Evolutionary conservation across 2,888 invertebrate species (phyloP).

Genomic region (Tetragonula carbonaria): DNA sequence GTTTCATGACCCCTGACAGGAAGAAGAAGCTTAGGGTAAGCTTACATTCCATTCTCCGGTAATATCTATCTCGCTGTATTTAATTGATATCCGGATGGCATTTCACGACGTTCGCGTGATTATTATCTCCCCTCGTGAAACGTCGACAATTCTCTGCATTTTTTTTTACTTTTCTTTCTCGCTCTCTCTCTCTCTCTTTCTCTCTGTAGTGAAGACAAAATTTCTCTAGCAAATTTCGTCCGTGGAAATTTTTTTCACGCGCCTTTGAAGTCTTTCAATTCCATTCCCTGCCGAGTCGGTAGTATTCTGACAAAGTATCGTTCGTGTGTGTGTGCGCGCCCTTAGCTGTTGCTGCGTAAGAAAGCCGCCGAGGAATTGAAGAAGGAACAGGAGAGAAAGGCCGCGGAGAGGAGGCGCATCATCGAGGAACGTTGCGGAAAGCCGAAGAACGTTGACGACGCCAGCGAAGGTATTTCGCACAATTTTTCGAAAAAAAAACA

Average conservation of each 20-base stretch:
- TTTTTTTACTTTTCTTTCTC: too few species aligned
- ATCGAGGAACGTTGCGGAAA: constrained; percentile 98
- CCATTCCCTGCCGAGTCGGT: not conserved
- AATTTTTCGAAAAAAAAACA: not conserved
- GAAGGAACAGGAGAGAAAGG: constrained; percentile 99
- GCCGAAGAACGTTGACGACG: constrained; percentile 95
- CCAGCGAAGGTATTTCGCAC: constrained; percentile 93
- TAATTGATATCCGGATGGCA: constrained; percentile 3
- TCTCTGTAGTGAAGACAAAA: not conserved
- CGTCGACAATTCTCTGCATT: too few species aligned
- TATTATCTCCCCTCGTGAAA: not conserved
- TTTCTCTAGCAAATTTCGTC: not conserved
- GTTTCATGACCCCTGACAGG: constrained; percentile 99
- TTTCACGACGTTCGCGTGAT: not conserved
- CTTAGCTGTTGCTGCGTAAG: constrained; percentile 98
- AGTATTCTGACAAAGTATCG: constrained; percentile 2
- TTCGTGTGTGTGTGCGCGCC: constrained; percentile 8
- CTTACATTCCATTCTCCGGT: constrained; percentile 65
- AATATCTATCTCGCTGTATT: constrained; percentile 3
- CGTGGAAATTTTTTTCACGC: not conserved
- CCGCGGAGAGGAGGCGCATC: constrained; percentile 98
- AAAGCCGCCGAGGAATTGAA: constrained; percentile 99
- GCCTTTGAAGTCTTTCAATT: not conserved
- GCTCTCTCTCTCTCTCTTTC: too few species aligned
- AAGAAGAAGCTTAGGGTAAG: constrained; percentile 99